phyloP scores from a whole-genome alignment of 2,113 vertebrate genomes.

The Crotalus viridis region DNA sequence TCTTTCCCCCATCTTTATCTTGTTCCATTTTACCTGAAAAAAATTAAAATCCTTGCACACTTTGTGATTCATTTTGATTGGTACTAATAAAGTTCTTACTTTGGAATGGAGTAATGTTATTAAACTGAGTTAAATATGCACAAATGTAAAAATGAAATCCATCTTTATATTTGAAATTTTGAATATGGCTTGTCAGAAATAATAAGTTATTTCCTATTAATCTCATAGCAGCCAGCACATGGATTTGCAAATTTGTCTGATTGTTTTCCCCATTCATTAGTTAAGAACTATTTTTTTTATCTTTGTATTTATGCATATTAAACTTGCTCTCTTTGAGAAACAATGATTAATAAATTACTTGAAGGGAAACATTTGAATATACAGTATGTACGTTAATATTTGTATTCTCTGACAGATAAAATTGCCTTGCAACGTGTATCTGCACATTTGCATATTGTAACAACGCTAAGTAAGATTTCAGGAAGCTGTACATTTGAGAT shows the following conservation, averaged over 20 bases:
- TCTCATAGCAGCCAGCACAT: background rate
- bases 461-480: background rate
- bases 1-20: background rate
- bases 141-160: background rate
- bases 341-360: background rate
- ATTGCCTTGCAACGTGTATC: background rate
- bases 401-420: slow-evolving; percentile 21
- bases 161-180: background rate
- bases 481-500: background rate
- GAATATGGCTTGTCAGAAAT: background rate
- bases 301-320: background rate
- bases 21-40: background rate
- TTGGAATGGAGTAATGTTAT: background rate
- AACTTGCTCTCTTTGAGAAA: slow-evolving; percentile 14
- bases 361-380: slow-evolving; percentile 15
- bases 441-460: background rate
- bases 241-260: background rate
- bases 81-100: background rate
- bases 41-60: background rate
- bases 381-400: slow-evolving; percentile 7
- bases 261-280: background rate
- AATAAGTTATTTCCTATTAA: background rate
- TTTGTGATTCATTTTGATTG: background rate
- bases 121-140: background rate
- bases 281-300: slow-evolving; percentile 21